phyloP scores from a whole-genome alignment of 2,113 vertebrate genomes.

The Riparia riparia region DNA sequence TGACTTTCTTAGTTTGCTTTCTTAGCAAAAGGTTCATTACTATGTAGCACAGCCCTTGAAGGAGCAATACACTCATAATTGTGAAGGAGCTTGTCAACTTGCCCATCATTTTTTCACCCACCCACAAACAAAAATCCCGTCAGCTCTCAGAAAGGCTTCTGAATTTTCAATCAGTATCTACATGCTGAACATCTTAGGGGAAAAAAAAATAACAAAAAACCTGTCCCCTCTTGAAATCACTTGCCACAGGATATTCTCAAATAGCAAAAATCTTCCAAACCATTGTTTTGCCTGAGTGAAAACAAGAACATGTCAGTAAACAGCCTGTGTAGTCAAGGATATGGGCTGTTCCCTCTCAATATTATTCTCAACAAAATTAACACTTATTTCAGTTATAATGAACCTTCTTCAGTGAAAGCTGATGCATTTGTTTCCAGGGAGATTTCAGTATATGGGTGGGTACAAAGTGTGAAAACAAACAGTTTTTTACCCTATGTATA shows the following conservation, averaged over 20 bases:
- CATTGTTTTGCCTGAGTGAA: neutral
- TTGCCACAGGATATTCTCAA: neutral
- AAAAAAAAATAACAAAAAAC: no score
- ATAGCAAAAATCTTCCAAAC: neutral
- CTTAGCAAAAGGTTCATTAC: neutral
- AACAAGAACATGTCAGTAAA: fast-evolving
- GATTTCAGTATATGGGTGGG: neutral
- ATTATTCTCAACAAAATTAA: neutral
- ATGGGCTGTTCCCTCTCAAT: neutral
- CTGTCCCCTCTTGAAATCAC: neutral
- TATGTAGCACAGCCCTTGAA: neutral
- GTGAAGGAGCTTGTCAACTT: neutral
- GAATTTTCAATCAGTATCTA: neutral
- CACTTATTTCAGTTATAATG: neutral
- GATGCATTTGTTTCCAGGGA: neutral
- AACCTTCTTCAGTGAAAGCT: neutral
- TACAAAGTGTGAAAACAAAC: neutral
- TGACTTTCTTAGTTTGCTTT: neutral
- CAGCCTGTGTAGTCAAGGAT: neutral
- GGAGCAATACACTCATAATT: neutral
- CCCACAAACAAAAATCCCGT: neutral
- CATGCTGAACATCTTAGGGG: neutral
- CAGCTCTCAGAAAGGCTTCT: neutral
- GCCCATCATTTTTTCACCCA: neutral
- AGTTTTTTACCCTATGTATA: neutral